Evolutionary conservation across 2,888 invertebrate species (phyloP).

Genomic region (Eristalinus sepulchralis): DNA sequence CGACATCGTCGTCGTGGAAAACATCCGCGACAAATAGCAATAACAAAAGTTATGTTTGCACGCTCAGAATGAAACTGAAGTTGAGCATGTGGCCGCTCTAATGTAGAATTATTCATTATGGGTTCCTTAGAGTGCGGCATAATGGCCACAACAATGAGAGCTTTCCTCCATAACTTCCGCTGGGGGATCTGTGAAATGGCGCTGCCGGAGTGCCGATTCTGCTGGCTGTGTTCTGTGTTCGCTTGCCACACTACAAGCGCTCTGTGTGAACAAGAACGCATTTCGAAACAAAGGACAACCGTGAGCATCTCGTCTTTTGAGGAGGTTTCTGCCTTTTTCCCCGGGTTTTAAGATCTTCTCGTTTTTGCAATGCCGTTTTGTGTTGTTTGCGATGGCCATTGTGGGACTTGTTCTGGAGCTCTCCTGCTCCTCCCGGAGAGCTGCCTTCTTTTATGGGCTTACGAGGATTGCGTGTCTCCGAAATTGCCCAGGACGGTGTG

Average conservation of each 20-base stretch:
- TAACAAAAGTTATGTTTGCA: conserved; percentile 12
- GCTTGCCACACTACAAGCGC: not conserved
- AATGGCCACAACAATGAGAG: not conserved
- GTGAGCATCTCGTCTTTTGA: not conserved
- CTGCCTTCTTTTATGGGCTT: not conserved
- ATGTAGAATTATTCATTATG: conserved; percentile 25
- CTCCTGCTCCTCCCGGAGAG: not conserved
- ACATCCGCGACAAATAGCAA: conserved; percentile 18
- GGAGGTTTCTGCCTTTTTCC: too few species aligned
- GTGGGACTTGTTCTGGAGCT: not conserved
- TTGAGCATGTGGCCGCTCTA: conserved; percentile 20
- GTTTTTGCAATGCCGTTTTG: not conserved
- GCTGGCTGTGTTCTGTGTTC: not conserved
- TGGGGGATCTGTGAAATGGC: not conserved
- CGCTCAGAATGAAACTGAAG: conserved; percentile 25
- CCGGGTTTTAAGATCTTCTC: not conserved
- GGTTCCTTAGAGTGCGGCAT: conserved; percentile 8
- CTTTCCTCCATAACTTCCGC: not conserved
- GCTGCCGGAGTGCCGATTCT: not conserved
- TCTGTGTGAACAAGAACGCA: not conserved
- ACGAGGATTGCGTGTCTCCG: not conserved
- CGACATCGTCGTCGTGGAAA: not conserved
- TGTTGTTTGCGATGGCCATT: not conserved
- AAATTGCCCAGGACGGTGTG: not conserved
- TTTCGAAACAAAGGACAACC: not conserved